Evolutionary conservation across 2,888 invertebrate species (phyloP), one percentile per base, ranked within the genome.

Genomic region (Ichneumoninae sp.): DNA sequence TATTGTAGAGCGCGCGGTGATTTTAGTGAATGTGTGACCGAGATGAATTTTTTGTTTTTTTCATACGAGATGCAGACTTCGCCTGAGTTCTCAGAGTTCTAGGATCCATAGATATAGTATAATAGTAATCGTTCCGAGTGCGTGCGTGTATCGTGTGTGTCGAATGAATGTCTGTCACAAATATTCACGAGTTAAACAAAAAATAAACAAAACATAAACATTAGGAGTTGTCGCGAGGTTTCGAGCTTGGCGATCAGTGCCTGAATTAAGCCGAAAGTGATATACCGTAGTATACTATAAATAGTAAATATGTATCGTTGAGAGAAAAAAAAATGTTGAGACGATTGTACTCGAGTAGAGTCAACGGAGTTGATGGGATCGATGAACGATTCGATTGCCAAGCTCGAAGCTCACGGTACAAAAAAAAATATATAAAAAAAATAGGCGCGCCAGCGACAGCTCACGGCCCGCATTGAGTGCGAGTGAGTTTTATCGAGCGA

Each of bases 211-310:
- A 70, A 50, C 36, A 66, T 57, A 70, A 70, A 50, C 36, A 66
- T 57, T 54, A 22, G 66, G 63, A 50, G 54, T 6, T 40, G 60
- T 36, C 16, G 30, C n/a, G n/a, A 65, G 57, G 80, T 71, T 80
- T 80, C 80, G 83, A 76, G 79, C 65, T 75, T 83, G 76, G 76
- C 83, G 76, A 83, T 70, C 81, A 73, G 80, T 68, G 70, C 69
- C 77, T 77, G 81, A 83, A 69, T 79, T 79, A 47, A 79, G 74
- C 75, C 81, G 81, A 81, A 84, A 84, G 83, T 84, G 83, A 84
- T 84, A 83, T 83, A 80, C 3, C 52, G 54, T 77, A 83, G 76
- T 73, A 40, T 83, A 83, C 66, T 70, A 73, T 80, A 65, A 66
- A 71, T 80, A 80, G 63, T 71, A 70, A 70, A 26, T 63, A 75